A percentile compares a stretch with the other conserved stretches of the same genome.
These are phyloP conservation scores for Harpagus bidentatus DNA, from an alignment of 2,113 vertebrate species.

Conservation along the genomic window DNA sequence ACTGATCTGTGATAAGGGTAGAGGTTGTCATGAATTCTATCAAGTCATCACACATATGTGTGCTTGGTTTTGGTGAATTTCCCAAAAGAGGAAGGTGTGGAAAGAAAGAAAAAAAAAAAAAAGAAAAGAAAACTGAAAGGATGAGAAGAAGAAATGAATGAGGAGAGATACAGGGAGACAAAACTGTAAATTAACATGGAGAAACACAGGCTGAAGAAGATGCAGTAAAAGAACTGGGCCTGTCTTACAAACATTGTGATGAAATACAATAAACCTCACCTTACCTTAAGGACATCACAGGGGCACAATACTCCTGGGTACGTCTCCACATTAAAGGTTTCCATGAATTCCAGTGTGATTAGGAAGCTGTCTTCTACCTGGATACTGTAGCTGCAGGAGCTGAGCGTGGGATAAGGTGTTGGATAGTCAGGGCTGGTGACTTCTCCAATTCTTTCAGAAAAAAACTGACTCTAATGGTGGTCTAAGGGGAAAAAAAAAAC, in stretches of 20 bases:
- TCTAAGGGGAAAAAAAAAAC: constrained; percentile 46
- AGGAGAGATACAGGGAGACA: neutral
- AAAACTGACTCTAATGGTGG: constrained; percentile 66
- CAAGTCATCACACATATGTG: neutral
- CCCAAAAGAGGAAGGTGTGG: neutral
- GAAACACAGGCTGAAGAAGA: neutral
- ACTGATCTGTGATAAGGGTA: neutral
- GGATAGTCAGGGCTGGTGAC: constrained; percentile 79
- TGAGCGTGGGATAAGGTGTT: constrained; percentile 72
- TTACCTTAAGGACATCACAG: constrained; percentile 80
- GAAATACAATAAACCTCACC: neutral
- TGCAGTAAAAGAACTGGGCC: neutral
- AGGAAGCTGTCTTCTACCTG: constrained; percentile 75
- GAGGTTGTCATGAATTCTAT: neutral
- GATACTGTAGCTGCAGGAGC: constrained; percentile 74
- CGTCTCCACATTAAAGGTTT: constrained; percentile 76
- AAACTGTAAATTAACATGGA: neutral
- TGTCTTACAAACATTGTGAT: neutral
- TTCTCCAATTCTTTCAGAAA: constrained; percentile 69
- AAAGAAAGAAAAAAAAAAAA: neutral
- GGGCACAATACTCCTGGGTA: constrained; percentile 60
- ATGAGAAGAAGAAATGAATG: neutral
- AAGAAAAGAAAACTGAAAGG: neutral
- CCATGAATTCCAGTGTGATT: constrained; percentile 76
- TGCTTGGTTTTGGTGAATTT: neutral